Conservation (phyloP, 1,140 invertebrate genomes). For the Delia radicum region DNA sequence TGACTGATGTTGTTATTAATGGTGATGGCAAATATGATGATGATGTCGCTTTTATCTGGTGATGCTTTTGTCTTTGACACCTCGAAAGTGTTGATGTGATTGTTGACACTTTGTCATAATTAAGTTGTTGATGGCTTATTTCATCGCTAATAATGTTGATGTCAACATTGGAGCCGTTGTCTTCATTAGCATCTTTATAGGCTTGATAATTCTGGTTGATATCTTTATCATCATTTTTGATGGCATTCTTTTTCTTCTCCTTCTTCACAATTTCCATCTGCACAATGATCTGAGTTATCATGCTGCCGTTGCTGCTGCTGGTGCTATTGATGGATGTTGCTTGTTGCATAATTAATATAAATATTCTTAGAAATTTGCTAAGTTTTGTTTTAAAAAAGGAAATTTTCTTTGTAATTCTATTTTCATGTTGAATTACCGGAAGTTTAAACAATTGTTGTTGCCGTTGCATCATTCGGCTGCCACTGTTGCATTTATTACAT, state of each 20-base stretch:
- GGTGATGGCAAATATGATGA: background rate
- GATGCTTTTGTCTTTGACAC: slow-evolving; percentile 35
- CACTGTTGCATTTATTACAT: slow-evolving; percentile 6
- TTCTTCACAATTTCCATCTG: background rate
- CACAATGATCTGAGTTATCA: background rate
- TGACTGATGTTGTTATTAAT: slow-evolving; percentile 26
- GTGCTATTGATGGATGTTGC: background rate
- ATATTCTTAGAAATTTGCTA: slow-evolving; percentile 11
- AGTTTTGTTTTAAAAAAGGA: background rate
- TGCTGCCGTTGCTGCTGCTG: background rate
- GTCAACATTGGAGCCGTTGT: background rate
- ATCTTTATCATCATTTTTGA: background rate
- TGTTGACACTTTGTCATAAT: slow-evolving; percentile 31
- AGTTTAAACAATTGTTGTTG: background rate
- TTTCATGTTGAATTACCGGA: background rate
- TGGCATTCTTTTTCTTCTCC: background rate
- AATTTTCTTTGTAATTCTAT: background rate
- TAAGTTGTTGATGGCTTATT: slow-evolving; percentile 25
- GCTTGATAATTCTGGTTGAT: slow-evolving; percentile 3
- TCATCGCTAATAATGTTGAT: slow-evolving; percentile 19
- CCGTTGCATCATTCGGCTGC: background rate
- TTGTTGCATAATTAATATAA: slow-evolving; percentile 3
- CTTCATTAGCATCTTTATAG: slow-evolving; percentile 22
- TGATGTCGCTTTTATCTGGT: slow-evolving; percentile 27
- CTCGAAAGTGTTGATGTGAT: slow-evolving; percentile 25